Evolutionary conservation across 2,113 vertebrate species (phyloP), one percentile per base, ranked within the genome.

Genomic region (Halichoerus grypus): DNA sequence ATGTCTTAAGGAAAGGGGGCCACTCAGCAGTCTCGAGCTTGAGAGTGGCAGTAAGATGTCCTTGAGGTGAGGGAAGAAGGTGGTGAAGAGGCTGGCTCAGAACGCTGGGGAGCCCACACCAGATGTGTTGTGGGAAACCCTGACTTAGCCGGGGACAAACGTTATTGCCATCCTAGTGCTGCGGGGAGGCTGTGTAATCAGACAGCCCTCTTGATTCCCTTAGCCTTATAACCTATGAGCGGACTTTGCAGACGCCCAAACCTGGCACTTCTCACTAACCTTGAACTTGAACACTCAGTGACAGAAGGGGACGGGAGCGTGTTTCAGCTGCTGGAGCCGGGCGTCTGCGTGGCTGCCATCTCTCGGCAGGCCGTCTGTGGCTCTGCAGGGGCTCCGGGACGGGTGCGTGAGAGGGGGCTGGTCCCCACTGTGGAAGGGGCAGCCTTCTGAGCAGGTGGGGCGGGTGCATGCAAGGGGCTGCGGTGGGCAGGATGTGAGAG

Each of bases 281-380:
- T 98, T 96, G 96, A 98, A 96, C 95, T 95, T 97, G 97, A 97
- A n/a, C 82, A 19, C 63, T 63, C 82, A 49, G 79, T 16, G 72
- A 80, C 91, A 79, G 92, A 71, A 95, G 84, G 92, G 91, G 46
- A n/a, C 24, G 71, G 82, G 83, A 13, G 63, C 67, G 55, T 4
- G 2, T 55, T 72, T 94, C 57, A 61, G 76, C 81, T 46, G 71
- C 85, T 2, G 63, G 87, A 31, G 74, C 69, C 9, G 53, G 83
- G 86, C 13, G 1, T 72, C 24, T 39, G 53, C 10, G 55, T 21
- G 10, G 81, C 57, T n/a, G 63, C 80, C 36, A 18, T 65, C 21
- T 46, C 33, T 0, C 55, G 21, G 42, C 36, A 7, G 76, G 92
- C 69, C 46, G 3, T 74, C n/a, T 59, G 39, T 86, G 82, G 67